Base-by-base conservation (phyloP, 2,888 invertebrate species). In the Catocala nupta region DNA sequence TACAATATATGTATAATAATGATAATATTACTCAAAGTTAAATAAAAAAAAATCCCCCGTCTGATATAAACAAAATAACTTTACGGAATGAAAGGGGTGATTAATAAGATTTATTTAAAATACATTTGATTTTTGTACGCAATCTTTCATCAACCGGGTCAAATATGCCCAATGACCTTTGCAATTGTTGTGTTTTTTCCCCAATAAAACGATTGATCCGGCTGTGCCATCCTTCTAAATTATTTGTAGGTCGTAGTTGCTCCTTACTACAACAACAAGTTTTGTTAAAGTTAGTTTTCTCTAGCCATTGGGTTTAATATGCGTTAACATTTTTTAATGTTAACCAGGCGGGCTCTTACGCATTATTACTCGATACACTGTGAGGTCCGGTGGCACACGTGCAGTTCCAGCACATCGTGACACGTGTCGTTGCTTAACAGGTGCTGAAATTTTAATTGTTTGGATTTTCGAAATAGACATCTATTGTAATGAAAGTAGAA, bases 271-370 rank as follows among this genome's bases (percentile, higher is more conserved):
- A 47, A 16, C 13, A 39, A 6, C 34, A 51, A 33, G n/a, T 51
- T 51, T 51, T 51, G n/a, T 51, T 33, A 13, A 36, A 36, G 39
- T 36, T 10, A 12, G 47, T 47, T 13, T 47, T 47, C 13, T 25
- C 25, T 25, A 25, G 4, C 25, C 25, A 25, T 25, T 25, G 25
- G 25, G 25, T 25, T 25, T 25, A 54, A 45, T 54, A 53, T 6
- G 36, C 10, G 25, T n/a, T 45, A n/a, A 54, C 5, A 11, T 43
- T 43, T 43, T 43, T 34, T 36, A 36, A 36, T 42, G 10, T 53
- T 0, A 2, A 25, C 12, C 34, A 52, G 43, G 11, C 43, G 43
- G 43, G 11, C 42, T 54, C 43, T 43, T 11, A 43, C 25, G 25
- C 25, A 25, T 25, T 25, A 25, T 4, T 25, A 25, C 25, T 25